These are phyloP conservation scores for Pangasius krempfi DNA, from an alignment of 2,797 vertebrate species.

Conservation along the genomic window DNA sequence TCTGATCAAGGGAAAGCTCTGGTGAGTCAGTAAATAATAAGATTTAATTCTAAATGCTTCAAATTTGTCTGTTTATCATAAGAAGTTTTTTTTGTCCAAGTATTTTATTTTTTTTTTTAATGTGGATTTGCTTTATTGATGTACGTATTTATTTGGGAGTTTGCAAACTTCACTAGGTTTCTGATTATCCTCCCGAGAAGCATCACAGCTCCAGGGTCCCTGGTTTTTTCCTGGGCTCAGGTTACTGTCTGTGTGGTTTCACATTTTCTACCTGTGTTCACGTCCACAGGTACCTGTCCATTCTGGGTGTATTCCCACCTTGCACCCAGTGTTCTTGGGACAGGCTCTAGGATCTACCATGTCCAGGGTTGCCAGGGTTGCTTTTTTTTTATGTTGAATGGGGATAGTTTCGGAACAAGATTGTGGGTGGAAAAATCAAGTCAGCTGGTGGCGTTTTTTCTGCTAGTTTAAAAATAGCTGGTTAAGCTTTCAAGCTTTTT, in stretches of 20 bases:
- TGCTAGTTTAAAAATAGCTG: not conserved
- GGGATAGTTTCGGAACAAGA: not conserved
- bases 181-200: not conserved
- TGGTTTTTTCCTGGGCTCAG: not conserved
- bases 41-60: not conserved
- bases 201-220: not conserved
- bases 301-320: not conserved
- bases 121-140: not conserved
- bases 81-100: not conserved
- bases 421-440: not conserved
- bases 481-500: not conserved
- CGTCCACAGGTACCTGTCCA: not conserved
- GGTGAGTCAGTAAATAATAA: not conserved
- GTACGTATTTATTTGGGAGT: not conserved
- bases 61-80: not conserved
- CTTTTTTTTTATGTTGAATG: not conserved
- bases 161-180: not conserved
- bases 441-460: not conserved
- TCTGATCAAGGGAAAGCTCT: not conserved
- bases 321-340: not conserved
- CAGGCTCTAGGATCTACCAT: not conserved
- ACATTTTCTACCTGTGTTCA: not conserved
- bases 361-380: not conserved
- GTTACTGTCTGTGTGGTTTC: not conserved
- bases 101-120: not conserved